Evolutionary conservation across 1,140 invertebrate genomes (phyloP), one percentile per base, ranked within the genome.

Genomic region (Penaeus japonicus): DNA sequence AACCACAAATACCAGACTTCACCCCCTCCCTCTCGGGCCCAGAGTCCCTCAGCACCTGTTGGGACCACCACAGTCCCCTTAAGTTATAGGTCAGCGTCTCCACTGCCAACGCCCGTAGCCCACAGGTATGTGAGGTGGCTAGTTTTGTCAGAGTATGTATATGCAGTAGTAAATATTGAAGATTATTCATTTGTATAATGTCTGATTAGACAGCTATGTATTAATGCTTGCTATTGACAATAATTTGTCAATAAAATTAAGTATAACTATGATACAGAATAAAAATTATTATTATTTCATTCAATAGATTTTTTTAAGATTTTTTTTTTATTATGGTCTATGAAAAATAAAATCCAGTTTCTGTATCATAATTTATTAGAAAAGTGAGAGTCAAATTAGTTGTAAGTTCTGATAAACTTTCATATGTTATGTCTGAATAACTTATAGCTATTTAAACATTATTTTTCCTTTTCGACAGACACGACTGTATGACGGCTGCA

Each of bases 401-500:
- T 62, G 18, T 80, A 59, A 62, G 20, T 54, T 39, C 22, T 39
- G 24, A 81, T 22, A 53, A 53, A 0, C 20, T 82, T 53, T 12
- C 10, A 82, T 12, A n/a, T 32, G 3, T 39, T 78, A 18, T 18
- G 5, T 20, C 17, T 54, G 30, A 15, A 57, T 17, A 2, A 15
- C 10, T 18, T 20, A 30, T 17, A 47, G 22, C 17, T 12, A 55
- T 24, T 32, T 3, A 39, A 1, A 24, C 27, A 22, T 53, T 24
- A n/a, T 20, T 3, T 2, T 70, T 22, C 10, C 1, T 79, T 22
- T n/a, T 79, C 92, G 92, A 35, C 89, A 94, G 95, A 91, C 94
- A 94, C 77, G 95, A 95, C 90, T 96, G 96, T 91, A 95, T 96
- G 91, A 96, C 96, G 86, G 97, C 97, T 70, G 95, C 97, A 77